Conservation (phyloP, 2,797 vertebrate species). For the Clarias pachynema region DNA sequence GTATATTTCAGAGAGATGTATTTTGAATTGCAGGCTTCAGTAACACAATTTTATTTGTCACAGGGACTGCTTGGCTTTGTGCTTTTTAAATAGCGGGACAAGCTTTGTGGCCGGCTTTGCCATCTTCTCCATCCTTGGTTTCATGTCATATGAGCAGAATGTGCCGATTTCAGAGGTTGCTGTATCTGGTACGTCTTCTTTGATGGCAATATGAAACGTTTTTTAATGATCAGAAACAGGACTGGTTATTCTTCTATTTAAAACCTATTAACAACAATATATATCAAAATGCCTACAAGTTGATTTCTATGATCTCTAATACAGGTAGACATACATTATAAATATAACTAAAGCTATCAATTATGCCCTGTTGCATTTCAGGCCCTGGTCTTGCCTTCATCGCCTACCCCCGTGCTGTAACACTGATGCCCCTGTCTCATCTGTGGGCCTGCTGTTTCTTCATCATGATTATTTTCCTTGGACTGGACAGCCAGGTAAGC, state of each 20-base stretch:
- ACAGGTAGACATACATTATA: background rate
- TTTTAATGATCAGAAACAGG: background rate
- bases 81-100: conserved; percentile 91
- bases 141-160: conserved; percentile 91
- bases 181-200: conserved; percentile 80
- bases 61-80: conserved; percentile 90
- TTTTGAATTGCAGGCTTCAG: background rate
- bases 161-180: conserved; percentile 91
- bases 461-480: conserved; percentile 92
- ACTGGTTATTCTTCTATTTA: background rate
- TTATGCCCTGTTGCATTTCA: conserved; percentile 55
- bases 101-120: conserved; percentile 93
- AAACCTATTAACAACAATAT: background rate
- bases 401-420: conserved; percentile 90
- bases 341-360: background rate
- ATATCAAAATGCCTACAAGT: background rate
- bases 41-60: background rate
- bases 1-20: background rate
- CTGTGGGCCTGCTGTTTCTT: conserved; percentile 96
- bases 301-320: background rate
- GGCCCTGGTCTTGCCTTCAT: conserved; percentile 95
- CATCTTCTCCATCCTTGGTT: conserved; percentile 95
- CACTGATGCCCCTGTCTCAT: conserved; percentile 93
- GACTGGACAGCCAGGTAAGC: conserved; percentile 92
- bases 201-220: background rate